Evolutionary conservation across 2,888 invertebrate genomes (phyloP), one percentile per base, ranked within the genome.

Genomic region (Caenorhabditis sp.): DNA sequence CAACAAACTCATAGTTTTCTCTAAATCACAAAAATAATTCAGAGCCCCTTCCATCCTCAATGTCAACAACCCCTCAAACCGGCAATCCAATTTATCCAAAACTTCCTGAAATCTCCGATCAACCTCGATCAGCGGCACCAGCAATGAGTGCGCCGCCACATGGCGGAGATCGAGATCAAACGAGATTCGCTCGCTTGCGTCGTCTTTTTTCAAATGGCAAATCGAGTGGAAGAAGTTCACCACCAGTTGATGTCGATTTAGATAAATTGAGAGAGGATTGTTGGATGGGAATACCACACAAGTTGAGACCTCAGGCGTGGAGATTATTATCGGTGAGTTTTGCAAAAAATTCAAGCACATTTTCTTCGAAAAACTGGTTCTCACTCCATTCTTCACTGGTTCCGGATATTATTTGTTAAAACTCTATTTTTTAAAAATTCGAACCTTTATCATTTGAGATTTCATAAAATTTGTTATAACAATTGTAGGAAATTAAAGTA

Each of bases 261-360:
- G 77, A 79, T 21, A 76, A 73, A 54, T 54, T 80, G 27, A 78
- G 87, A 62, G 83, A 87, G 56, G 85, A 90, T 20, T 89, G 90
- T 88, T 99, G 97, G 97, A 95, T 96, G 64, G 99, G 99, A 23
- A 93, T 99, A 83, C 97, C 97, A 58, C 92, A 93, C 53, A 93
- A 93, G 90, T 93, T 95, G 76, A 91, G 93, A 84, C 90, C 91
- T 54, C 90, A 91, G 59, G 91, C 92, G 4, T 92, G 92, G 92
- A 91, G 92, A 88, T 89, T 92, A 67, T 89, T 92, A 68, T 91
- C 91, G 75, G 92, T 92, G 88, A 90, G 91, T 88, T 10, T n/a
- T n/a, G n/a, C n/a, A n/a, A n/a, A n/a, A n/a, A n/a, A n/a, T n/a
- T n/a, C n/a, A n/a, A n/a, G n/a, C n/a, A n/a, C n/a, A n/a, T n/a